phyloP scores from a whole-genome alignment of 2,888 invertebrate species.

The Melanargia galathea region DNA sequence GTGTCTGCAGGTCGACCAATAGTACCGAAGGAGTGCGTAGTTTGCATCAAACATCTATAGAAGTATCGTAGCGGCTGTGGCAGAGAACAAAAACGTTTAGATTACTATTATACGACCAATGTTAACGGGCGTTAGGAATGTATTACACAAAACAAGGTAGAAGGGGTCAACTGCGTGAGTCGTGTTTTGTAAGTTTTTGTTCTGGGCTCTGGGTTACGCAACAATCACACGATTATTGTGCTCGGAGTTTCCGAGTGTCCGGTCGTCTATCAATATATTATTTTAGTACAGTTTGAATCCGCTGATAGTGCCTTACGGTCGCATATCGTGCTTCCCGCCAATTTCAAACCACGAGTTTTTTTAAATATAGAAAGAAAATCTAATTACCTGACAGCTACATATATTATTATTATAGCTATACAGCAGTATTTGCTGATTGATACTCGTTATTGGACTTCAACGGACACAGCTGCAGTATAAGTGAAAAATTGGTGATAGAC shows the following conservation, averaged over 20 bases:
- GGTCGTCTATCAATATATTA: neutral
- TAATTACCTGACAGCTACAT: neutral
- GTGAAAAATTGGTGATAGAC: constrained; percentile 19
- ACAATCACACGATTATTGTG: constrained; percentile 1
- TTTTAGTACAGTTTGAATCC: neutral
- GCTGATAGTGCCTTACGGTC: neutral
- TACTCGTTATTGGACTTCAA: neutral
- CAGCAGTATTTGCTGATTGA: no score
- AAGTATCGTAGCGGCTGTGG: no score
- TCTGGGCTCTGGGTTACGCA: neutral
- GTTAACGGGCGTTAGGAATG: neutral
- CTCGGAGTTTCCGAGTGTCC: constrained; percentile 5
- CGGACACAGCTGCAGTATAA: constrained; percentile 9
- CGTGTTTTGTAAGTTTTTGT: neutral
- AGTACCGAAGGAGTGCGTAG: no score
- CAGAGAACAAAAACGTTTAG: no score
- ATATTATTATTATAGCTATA: no score
- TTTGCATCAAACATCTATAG: no score
- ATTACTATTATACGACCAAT: neutral
- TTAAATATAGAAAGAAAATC: neutral
- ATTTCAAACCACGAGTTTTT: neutral
- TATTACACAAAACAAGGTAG: neutral
- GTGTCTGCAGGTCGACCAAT: no score
- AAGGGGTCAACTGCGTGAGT: neutral
- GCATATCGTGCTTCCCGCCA: constrained; percentile 5